phyloP scores from a whole-genome alignment of 2,888 invertebrate genomes.

The Dermolepida albohirtum region DNA sequence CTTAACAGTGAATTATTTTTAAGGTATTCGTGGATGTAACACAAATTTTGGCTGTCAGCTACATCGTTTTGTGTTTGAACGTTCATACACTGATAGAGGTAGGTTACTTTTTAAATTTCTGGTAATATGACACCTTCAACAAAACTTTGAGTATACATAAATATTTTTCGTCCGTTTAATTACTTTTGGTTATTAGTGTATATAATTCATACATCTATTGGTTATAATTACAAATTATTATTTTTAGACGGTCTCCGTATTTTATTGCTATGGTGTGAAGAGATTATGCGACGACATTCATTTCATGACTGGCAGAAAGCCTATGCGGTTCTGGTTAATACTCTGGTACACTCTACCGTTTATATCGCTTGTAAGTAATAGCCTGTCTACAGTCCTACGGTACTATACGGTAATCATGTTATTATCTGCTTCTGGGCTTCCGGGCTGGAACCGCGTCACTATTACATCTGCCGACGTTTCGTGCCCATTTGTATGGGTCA shows the following conservation, averaged over 20 bases:
- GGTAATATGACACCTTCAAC: no score
- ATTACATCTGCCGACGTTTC: no score
- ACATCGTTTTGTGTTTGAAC: constrained; percentile 37
- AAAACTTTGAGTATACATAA: no score
- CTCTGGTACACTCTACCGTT: constrained; percentile 50
- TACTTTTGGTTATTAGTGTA: no score
- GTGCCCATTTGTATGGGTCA: no score
- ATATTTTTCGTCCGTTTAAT: no score
- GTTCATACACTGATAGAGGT: constrained; percentile 39
- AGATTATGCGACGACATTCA: constrained; percentile 53
- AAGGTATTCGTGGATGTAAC: constrained; percentile 40
- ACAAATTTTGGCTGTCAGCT: constrained; percentile 40
- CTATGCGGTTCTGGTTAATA: constrained; percentile 47
- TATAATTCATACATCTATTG: not conserved
- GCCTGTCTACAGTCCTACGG: no score
- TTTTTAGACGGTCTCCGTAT: constrained; percentile 44
- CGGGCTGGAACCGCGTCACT: no score
- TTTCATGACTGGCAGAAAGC: constrained; percentile 49
- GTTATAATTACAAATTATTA: constrained; percentile 6
- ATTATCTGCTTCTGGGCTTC: no score
- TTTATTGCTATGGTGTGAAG: constrained; percentile 51
- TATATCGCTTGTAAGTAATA: constrained; percentile 48
- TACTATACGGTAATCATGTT: no score
- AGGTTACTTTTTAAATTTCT: constrained; percentile 6
- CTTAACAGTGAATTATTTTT: constrained; percentile 21